Evolutionary conservation across 1,140 invertebrate species (phyloP).

Genomic region (Anthonomus grandis): DNA sequence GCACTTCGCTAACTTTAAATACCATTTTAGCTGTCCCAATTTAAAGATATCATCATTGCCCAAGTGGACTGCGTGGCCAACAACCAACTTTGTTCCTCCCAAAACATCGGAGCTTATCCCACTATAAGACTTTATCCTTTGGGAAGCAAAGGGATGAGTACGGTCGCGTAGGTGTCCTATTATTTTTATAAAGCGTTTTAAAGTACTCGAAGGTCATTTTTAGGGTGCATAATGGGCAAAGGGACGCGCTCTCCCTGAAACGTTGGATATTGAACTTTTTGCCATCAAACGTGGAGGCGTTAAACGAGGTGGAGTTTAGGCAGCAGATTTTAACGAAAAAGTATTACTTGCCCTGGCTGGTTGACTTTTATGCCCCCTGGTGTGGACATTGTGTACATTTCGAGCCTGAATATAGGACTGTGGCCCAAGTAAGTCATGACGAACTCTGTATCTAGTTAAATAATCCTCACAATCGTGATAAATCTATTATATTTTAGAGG

Average conservation of each 20-base stretch:
- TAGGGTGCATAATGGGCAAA: conserved; percentile 60
- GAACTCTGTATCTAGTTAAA: not conserved
- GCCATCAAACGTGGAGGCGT: conserved; percentile 52
- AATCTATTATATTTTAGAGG: conserved; percentile 29
- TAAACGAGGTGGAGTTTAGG: conserved; percentile 47
- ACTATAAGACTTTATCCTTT: conserved; percentile 66
- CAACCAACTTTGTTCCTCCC: conserved; percentile 54
- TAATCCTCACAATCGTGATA: not conserved
- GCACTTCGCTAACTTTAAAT: too few species aligned
- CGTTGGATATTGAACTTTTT: conserved; percentile 62
- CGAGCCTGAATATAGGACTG: conserved; percentile 65
- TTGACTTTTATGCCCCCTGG: conserved; percentile 77
- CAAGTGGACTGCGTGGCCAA: conserved; percentile 67
- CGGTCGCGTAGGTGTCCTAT: conserved; percentile 53
- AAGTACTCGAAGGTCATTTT: conserved; percentile 28
- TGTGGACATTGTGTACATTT: conserved; percentile 70
- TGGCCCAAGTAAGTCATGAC: conserved; percentile 55
- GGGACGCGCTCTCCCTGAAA: conserved; percentile 58
- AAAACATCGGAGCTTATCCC: conserved; percentile 66
- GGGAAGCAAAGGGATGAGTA: conserved; percentile 51
- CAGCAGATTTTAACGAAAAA: conserved; percentile 49
- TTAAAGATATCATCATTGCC: conserved; percentile 60
- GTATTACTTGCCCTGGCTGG: conserved; percentile 56
- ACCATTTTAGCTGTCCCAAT: conserved; percentile 50
- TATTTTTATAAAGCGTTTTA: conserved; percentile 5